Percentiles rank a stretch among this genome's conserved stretches.
Evolutionary conservation across 2,113 vertebrate genomes (phyloP).

Genomic region (Plecotus auritus): DNA sequence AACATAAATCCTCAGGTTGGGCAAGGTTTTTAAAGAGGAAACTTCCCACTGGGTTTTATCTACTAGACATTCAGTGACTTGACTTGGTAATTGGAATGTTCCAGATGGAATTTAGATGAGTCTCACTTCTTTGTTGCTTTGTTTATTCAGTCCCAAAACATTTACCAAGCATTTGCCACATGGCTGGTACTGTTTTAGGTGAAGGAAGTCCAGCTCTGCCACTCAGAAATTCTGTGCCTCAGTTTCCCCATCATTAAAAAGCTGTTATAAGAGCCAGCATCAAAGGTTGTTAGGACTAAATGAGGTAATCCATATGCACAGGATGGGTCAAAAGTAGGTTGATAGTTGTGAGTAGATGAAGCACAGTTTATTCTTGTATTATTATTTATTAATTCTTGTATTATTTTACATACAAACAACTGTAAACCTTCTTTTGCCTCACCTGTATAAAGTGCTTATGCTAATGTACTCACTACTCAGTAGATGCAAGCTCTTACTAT

Average conservation of each 20-base stretch:
- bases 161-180: background rate
- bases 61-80: background rate
- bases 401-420: background rate
- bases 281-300: background rate
- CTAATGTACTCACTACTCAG: fast-evolving
- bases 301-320: fast-evolving
- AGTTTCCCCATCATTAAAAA: background rate
- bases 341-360: background rate
- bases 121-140: background rate
- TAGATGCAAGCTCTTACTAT: fast-evolving
- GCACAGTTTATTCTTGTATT: background rate
- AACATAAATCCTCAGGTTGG: background rate
- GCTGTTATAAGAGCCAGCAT: background rate
- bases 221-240: background rate
- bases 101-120: background rate
- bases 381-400: background rate
- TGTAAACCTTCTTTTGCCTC: background rate
- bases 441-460: background rate
- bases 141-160: background rate
- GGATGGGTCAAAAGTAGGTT: background rate
- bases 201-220: background rate
- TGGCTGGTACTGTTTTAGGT: background rate
- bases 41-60: background rate
- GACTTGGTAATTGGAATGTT: background rate
- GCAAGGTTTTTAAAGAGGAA: background rate